Evolutionary conservation across 2,113 vertebrate genomes (phyloP).

Genomic region (Ellobius talpinus): DNA sequence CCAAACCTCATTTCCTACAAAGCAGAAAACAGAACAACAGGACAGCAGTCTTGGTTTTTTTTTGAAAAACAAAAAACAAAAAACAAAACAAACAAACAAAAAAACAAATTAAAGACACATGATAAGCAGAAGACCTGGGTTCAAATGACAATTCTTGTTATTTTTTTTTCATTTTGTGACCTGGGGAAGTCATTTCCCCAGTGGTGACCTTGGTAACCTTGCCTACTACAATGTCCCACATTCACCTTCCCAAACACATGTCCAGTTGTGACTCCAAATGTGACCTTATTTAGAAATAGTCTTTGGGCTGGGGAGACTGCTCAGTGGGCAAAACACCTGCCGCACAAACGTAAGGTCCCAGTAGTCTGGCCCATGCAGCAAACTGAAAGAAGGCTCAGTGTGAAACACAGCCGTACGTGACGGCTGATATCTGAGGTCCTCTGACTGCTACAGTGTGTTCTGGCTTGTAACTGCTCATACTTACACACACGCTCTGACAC

Average conservation of each 20-base stretch:
- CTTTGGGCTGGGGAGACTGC: neutral
- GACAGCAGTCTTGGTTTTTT: neutral
- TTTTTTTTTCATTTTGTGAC: constrained; percentile 13
- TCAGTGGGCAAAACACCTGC: neutral
- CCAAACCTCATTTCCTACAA: constrained; percentile 59
- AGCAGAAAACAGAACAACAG: neutral
- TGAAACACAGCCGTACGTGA: neutral
- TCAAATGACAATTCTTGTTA: neutral
- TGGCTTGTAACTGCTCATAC: neutral
- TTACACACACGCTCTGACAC: neutral
- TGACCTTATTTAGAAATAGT: constrained; percentile 15
- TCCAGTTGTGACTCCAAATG: neutral
- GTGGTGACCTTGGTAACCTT: neutral
- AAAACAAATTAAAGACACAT: constrained; percentile 34
- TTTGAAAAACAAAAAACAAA: no score
- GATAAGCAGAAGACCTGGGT: constrained; percentile 6
- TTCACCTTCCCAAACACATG: neutral
- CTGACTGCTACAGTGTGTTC: neutral
- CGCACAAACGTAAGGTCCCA: neutral
- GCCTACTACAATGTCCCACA: neutral
- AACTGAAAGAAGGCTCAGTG: neutral
- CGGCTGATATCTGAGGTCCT: neutral
- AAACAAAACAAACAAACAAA: no score
- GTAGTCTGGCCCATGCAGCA: neutral
- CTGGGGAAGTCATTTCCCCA: neutral